Evolutionary conservation across 2,888 invertebrate species (phyloP), one percentile per base, ranked within the genome.

Genomic region (Tipula lateralis): DNA sequence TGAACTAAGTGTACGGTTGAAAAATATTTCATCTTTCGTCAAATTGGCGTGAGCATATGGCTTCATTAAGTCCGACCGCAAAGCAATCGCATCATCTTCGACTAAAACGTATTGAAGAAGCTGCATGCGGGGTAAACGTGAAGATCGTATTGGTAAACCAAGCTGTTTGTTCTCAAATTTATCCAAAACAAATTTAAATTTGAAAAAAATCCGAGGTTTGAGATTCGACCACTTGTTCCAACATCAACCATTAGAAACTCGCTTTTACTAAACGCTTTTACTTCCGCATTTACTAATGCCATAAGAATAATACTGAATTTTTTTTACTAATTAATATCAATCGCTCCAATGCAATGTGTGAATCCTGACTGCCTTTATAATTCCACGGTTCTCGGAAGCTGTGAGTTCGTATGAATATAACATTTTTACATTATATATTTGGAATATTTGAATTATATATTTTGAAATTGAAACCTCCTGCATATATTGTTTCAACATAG

Each of bases 281-380:
- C n/a, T n/a, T 32, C 32, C 32, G 3, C 32, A 32, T 32, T 32
- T 32, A 32, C 32, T 50, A 50, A 13, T 50, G 50, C 50, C 80
- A 80, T 80, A 24, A 80, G 80, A 29, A 80, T 7, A 29, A 80
- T 16, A 66, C 66, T 66, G 24, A 66, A 66, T 66, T n/a, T 66
- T 66, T 66, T n/a, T 66, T 66, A 80, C n/a, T 80, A 80, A 80
- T 80, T 80, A 80, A 80, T 24, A 80, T 44, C 44, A 44, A n/a
- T 44, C n/a, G 80, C 12, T 24, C 80, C 80, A 29, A 80, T 24
- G 80, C 29, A n/a, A n/a, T n/a, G n/a, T n/a, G n/a, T n/a, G n/a
- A n/a, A n/a, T 29, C 3, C 29, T 24, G 12, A 80, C 13, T 29
- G n/a, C n/a, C 80, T 44, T 12, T 29, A 80, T 12, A 80, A 80